These are phyloP conservation scores for Cladorhizidae sp. DNA, from an alignment of 37 sponge, comb jelly and placozoan species.

Conservation along the genomic window DNA sequence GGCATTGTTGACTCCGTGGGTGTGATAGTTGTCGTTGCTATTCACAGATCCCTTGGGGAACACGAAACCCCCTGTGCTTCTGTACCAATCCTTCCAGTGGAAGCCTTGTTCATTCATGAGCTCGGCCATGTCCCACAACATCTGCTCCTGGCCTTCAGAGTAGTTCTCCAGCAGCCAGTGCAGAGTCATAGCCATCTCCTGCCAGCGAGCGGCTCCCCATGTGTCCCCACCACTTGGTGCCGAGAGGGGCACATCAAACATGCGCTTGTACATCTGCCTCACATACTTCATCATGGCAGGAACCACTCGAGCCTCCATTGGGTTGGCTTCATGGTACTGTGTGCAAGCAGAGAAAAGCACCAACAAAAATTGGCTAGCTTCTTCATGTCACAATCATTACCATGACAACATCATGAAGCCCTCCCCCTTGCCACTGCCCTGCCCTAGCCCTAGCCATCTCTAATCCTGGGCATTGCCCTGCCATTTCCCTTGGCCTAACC, in stretches of 20 bases:
- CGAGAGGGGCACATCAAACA: conserved; percentile 57
- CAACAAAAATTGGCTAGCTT: no score
- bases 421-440: no score
- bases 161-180: conserved; percentile 76
- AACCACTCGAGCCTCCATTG: conserved; percentile 38
- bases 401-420: no score
- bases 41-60: conserved; percentile 64
- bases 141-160: conserved; percentile 65
- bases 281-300: conserved; percentile 74
- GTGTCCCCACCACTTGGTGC: conserved; percentile 38
- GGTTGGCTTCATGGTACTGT: conserved; percentile 73
- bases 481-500: no score
- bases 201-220: conserved; percentile 73
- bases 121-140: conserved; percentile 81
- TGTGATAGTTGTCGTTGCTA: conserved; percentile 25
- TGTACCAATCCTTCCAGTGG: conserved; percentile 72
- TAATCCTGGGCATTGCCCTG: no score
- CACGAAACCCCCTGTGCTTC: not conserved
- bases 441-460: no score
- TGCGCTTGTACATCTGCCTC: conserved; percentile 33
- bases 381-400: no score
- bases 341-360: no score
- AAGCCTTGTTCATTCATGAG: conserved; percentile 70
- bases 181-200: conserved; percentile 62
- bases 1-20: conserved; percentile 83